Conservation (phyloP, 1,140 invertebrate genomes). For the Lucilia sericata region DNA sequence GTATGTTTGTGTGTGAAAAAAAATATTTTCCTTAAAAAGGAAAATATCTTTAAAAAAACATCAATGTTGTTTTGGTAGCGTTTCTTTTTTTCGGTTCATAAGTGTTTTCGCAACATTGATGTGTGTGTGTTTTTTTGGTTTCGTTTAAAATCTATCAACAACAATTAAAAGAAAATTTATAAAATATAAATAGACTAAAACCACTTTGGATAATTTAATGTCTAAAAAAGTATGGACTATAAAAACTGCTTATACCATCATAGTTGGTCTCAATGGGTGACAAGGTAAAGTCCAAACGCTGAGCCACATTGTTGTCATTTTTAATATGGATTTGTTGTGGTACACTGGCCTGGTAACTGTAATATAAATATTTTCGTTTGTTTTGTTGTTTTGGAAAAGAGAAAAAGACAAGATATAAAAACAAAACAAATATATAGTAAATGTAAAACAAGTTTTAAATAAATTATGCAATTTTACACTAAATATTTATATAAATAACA, state of each 20-base stretch:
- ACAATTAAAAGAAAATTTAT: slow-evolving; percentile 33
- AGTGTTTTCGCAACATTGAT: background rate
- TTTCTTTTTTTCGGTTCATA: too few relatives aligned
- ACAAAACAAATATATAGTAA: background rate
- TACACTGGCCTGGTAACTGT: slow-evolving; percentile 60
- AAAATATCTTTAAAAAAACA: too few relatives aligned
- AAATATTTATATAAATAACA: background rate
- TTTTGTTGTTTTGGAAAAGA: background rate
- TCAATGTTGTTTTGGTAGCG: too few relatives aligned
- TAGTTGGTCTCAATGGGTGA: slow-evolving; percentile 59
- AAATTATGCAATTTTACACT: slow-evolving; percentile 11
- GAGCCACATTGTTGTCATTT: slow-evolving; percentile 59
- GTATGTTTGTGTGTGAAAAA: too few relatives aligned
- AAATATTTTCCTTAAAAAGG: too few relatives aligned
- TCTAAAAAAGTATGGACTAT: slow-evolving; percentile 65
- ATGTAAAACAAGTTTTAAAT: slow-evolving; percentile 33
- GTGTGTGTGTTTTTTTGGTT: slow-evolving; percentile 25
- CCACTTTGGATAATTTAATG: slow-evolving; percentile 53
- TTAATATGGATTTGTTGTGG: slow-evolving; percentile 59
- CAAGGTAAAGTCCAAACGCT: slow-evolving; percentile 65
- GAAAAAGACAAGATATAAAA: background rate
- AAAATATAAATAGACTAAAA: slow-evolving; percentile 40
- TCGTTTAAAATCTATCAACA: slow-evolving; percentile 13
- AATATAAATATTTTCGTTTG: slow-evolving; percentile 12
- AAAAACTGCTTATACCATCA: slow-evolving; percentile 68